These are phyloP conservation scores for Gymnocypris eckloni DNA, from an alignment of 2,797 vertebrate species.

Conservation along the genomic window DNA sequence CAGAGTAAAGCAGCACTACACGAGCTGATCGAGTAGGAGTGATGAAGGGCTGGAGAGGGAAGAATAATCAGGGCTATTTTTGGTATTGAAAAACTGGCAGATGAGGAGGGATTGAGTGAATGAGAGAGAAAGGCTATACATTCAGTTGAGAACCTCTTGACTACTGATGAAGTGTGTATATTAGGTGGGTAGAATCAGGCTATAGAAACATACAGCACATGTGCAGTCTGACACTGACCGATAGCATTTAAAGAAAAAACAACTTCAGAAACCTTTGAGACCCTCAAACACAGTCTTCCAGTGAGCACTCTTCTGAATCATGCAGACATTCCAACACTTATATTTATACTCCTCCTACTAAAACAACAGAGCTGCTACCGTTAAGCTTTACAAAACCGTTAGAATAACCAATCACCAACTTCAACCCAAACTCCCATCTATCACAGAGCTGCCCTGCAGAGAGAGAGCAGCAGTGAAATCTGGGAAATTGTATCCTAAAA, in stretches of 20 bases:
- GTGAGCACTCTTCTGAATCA: conserved; percentile 14
- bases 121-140: background rate
- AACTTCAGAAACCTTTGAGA: conserved; percentile 16
- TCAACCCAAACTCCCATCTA: conserved; percentile 44
- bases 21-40: background rate
- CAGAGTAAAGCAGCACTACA: conserved; percentile 17
- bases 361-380: conserved; percentile 59
- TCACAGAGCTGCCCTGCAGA: conserved; percentile 40
- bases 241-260: conserved; percentile 12
- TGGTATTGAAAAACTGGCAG: background rate
- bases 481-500: conserved; percentile 25
- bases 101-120: background rate
- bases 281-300: background rate
- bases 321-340: conserved; percentile 56
- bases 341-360: conserved; percentile 49
- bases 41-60: background rate
- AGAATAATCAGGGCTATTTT: background rate
- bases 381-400: conserved; percentile 44
- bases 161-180: background rate
- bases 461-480: conserved; percentile 18
- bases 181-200: background rate
- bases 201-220: conserved; percentile 25
- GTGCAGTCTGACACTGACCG: conserved; percentile 11
- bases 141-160: background rate
- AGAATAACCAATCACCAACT: conserved; percentile 46